Base-by-base conservation (phyloP, 2,888 invertebrate genomes). In the Ichneumon xanthorius region DNA sequence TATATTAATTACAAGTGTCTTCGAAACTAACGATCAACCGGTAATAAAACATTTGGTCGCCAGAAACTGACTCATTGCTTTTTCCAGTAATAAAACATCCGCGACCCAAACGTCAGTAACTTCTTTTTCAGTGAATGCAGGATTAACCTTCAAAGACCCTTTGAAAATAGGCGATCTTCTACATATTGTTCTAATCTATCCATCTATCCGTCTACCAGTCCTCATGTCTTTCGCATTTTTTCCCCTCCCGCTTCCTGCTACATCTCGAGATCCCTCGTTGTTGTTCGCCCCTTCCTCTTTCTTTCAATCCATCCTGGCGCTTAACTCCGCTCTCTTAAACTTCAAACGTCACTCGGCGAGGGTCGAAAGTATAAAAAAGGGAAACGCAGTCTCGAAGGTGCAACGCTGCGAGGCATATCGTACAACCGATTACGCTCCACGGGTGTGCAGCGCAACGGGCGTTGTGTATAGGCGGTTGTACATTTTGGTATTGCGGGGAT, bases 281-380 rank as follows among this genome's bases (percentile, higher is more conserved):
- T 58, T 55, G 19, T 30, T 19, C 11, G 40, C 40, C 11, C 2
- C 9, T 40, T 40, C 9, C 40, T 1, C 7, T 45, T 55, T 68
- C 33, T 68, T 48, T 40, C 58, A 75, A 81, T 78, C 77, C 63
- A 78, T 70, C 78, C 40, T 61, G 19, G 72, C 72, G 50, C 67
- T 50, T 4, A 11, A 5, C 55, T 37, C 68, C 45, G 22, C 70
- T 67, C 72, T 80, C 55, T 37, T 37, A 50, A 67, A 58, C 61
- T 19, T 71, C 75, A 63, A 75, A 75, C 75, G 75, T 55, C 33
- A 19, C 45, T 45, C 22, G 68, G 5, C 22, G 45, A 26, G 61
- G 70, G 48, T 55, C 33, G 37, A 71, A 76, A 76, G 37, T n/a
- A 37, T 1, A 37, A 75, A 48, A 5, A 76, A 68, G 19, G 65